Evolutionary conservation across 2,888 invertebrate genomes (phyloP).

Genomic region (Archips xylosteana): DNA sequence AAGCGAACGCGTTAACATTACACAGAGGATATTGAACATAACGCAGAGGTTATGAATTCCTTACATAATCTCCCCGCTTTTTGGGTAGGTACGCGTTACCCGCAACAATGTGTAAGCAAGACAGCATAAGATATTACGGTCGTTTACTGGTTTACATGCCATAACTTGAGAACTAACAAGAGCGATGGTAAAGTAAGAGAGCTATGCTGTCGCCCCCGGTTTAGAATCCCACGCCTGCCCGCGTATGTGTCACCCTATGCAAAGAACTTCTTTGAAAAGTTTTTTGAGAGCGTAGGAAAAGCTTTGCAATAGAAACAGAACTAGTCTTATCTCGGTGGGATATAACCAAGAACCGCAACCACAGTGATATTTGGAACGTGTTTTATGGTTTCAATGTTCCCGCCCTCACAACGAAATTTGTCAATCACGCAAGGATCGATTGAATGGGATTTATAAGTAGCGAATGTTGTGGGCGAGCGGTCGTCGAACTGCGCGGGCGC

Average conservation of each 20-base stretch:
- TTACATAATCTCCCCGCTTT: constrained; percentile 46
- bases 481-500: constrained; percentile 85
- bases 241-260: constrained; percentile 48
- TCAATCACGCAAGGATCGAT: constrained; percentile 81
- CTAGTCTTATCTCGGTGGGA: not conserved
- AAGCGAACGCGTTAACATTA: constrained; percentile 8
- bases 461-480: constrained; percentile 80
- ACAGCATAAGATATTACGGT: constrained; percentile 32
- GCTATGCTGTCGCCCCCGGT: constrained; percentile 48
- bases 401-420: constrained; percentile 75
- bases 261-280: constrained; percentile 35
- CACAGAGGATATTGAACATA: constrained; percentile 17
- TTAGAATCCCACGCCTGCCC: constrained; percentile 47
- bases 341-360: not conserved
- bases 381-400: constrained; percentile 57
- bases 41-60: constrained; percentile 37
- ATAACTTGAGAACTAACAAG: constrained; percentile 47
- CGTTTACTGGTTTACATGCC: constrained; percentile 42
- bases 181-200: constrained; percentile 46
- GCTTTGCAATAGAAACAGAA: not conserved
- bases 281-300: constrained; percentile 15
- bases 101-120: constrained; percentile 19
- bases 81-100: constrained; percentile 34
- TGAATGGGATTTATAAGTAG: constrained; percentile 79
- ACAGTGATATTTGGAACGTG: constrained; percentile 43